Base-by-base conservation (phyloP, 2,888 invertebrate genomes). In the Azorinus chamasolen region DNA sequence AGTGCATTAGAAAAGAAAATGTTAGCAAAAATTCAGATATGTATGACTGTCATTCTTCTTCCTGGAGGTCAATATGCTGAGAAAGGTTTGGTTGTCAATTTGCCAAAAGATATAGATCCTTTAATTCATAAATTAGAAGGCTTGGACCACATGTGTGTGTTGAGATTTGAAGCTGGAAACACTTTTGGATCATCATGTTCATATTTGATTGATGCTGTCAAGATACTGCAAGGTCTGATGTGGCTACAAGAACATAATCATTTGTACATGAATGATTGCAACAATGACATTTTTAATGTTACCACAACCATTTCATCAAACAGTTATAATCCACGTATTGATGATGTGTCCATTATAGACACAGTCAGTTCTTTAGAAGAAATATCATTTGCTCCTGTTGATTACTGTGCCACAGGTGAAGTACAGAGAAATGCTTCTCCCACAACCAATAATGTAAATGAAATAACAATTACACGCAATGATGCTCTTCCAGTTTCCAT, bases 221-320 rank as follows among this genome's bases (percentile, higher is more conserved):
- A 61, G 25, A 16, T 69, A 3, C 20, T 53, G 20, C 14, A 41
- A 10, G 69, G 61, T 22, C 46, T 53, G 5, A 2, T 12, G n/a
- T 64, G 71, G 64, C 39, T 71, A 48, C 63, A 71, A 58, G 20
- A 41, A 18, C 39, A 71, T 46, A 71, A 71, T 41, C 25, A 10
- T 2, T 53, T 71, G 16, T 71, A 64, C n/a, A n/a, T n/a, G n/a
- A n/a, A n/a, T n/a, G n/a, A n/a, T n/a, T n/a, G n/a, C n/a, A n/a
- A n/a, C n/a, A n/a, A n/a, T n/a, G n/a, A n/a, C n/a, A n/a, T n/a
- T n/a, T n/a, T n/a, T n/a, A n/a, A n/a, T n/a, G n/a, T n/a, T n/a
- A n/a, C n/a, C n/a, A n/a, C n/a, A n/a, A n/a, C n/a, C n/a, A n/a
- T n/a, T n/a, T n/a, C n/a, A n/a, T n/a, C n/a, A n/a, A n/a, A n/a